Evolutionary conservation across 2,888 invertebrate genomes (phyloP), one percentile per base, ranked within the genome.

Genomic region (Agrochola lota): DNA sequence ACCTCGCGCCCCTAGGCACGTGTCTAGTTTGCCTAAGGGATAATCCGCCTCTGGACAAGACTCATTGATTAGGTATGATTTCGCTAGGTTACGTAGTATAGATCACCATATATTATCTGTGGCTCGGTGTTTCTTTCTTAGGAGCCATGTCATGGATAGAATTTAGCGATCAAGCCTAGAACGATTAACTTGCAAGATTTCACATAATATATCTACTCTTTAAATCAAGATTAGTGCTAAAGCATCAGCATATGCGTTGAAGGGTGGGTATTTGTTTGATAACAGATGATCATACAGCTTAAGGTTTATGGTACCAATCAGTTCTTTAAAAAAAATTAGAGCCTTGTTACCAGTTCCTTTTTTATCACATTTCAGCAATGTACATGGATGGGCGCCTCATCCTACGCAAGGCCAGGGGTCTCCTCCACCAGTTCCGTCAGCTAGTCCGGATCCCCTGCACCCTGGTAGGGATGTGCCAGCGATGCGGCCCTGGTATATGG

Each of bases 311-410:
- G 55, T 23, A 55, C 9, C 9, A 55, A 4, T 55, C 55, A 55
- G 23, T 23, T 55, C 55, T 55, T 55, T 23, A n/a, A n/a, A n/a
- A n/a, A n/a, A 55, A 55, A 55, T 23, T 55, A 23, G 20, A n/a
- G 11, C 11, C 11, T 55, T 57, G n/a, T 55, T 57, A 55, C 11
- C 1, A n/a, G 57, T n/a, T 55, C 55, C 5, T n/a, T n/a, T n/a
- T 57, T 26, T 57, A 26, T 26, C 57, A 57, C 6, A n/a, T 92
- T 93, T 69, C 93, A 97, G 99, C 99, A 40, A 99, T 99, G 98
- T 99, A 99, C 93, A 99, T 99, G 99, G 99, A 99, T 93, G 99
- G 99, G 0, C 98, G 98, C 64, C 96, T 99, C 30, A 99, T 99
- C 77, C 96, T 99, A 55, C 97, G 98, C 84, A 99, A 99, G 96